A percentile compares a stretch with the other conserved stretches of the same genome.
phyloP scores from a whole-genome alignment of 64 coral and sea anemone genomes.

The Anthopleura sola region DNA sequence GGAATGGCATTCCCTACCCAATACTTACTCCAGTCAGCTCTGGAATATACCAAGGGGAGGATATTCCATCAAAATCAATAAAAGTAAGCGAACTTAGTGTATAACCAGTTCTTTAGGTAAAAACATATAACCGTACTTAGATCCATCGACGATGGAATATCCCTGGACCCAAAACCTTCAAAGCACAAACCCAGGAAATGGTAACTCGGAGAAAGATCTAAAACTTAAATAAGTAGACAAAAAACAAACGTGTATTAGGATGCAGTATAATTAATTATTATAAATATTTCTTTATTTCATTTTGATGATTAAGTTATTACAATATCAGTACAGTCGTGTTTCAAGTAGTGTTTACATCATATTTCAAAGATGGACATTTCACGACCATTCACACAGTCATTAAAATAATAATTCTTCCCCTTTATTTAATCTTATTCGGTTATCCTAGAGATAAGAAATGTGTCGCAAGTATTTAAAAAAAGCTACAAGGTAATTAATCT shows the following conservation, averaged over 20 bases:
- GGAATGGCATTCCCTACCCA: not conserved
- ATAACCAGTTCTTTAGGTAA: not conserved
- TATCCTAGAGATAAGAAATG: too few species aligned
- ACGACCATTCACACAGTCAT: not conserved
- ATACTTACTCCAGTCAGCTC: slow-evolving; percentile 17
- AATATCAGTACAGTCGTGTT: not conserved
- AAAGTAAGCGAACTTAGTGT: slow-evolving; percentile 11
- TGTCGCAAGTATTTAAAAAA: too few species aligned
- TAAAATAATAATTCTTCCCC: too few species aligned
- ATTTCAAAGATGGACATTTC: not conserved
- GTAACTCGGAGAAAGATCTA: too few species aligned
- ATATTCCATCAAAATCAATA: slow-evolving; percentile 12
- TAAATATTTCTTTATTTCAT: too few species aligned
- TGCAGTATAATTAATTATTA: too few species aligned
- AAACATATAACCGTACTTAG: not conserved
- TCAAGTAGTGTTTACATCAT: slow-evolving; percentile 1
- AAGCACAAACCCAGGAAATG: not conserved
- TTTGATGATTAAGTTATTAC: not conserved
- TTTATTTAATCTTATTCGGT: too few species aligned
- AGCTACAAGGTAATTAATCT: not conserved
- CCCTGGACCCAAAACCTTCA: not conserved
- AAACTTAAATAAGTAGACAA: too few species aligned
- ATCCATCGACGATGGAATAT: slow-evolving; percentile 10
- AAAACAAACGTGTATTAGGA: too few species aligned
- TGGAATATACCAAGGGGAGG: slow-evolving; percentile 8